These are phyloP conservation scores for Bugulina stolonifera DNA, from an alignment of 2,888 invertebrate species.

Conservation along the genomic window DNA sequence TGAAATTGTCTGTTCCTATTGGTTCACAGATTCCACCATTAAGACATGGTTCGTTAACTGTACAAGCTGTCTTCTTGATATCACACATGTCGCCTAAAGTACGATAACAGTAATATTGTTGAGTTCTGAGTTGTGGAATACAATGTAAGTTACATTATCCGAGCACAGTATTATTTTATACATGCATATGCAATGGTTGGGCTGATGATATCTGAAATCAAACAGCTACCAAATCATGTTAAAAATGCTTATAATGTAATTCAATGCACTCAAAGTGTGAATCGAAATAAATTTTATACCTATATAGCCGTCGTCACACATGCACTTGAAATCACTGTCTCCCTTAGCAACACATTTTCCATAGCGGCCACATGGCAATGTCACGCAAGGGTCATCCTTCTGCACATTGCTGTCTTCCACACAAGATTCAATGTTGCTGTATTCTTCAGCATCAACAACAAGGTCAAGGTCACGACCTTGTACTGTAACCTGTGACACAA, in stretches of 20 bases:
- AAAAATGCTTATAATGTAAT: too few relatives aligned
- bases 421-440: background rate
- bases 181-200: too few relatives aligned
- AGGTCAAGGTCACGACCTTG: background rate
- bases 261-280: too few relatives aligned
- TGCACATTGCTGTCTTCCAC: background rate
- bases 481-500: background rate
- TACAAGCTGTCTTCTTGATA: constrained; percentile 62
- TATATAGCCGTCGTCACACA: background rate
- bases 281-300: too few relatives aligned
- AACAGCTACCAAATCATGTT: too few relatives aligned
- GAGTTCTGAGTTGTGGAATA: too few relatives aligned
- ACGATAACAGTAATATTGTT: too few relatives aligned
- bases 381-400: constrained; percentile 13
- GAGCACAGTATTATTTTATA: too few relatives aligned
- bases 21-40: constrained; percentile 69
- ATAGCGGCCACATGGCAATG: background rate
- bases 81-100: constrained; percentile 57
- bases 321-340: background rate
- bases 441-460: background rate
- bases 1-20: constrained; percentile 1
- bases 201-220: too few relatives aligned
- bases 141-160: too few relatives aligned
- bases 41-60: constrained; percentile 65
- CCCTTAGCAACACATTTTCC: background rate